phyloP scores from a whole-genome alignment of 2,797 vertebrate genomes.

The Ciconia nigra region DNA sequence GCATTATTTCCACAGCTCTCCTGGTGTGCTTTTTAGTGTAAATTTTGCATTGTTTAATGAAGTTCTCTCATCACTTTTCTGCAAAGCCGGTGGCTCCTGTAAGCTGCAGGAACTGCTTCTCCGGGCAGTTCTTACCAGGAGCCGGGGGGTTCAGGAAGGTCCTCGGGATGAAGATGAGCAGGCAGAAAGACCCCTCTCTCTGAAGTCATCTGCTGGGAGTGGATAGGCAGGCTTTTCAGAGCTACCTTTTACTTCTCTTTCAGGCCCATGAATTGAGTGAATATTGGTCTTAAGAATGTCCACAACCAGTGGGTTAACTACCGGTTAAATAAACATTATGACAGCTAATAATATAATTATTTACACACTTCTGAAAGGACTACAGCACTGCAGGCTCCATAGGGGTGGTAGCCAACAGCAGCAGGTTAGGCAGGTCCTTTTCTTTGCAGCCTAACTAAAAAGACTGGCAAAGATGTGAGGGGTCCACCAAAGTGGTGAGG shows the following conservation, averaged over 20 bases:
- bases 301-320: neutral
- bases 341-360: neutral
- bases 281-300: neutral
- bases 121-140: neutral
- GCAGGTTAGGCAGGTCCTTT: neutral
- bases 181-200: neutral
- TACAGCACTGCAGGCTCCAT: neutral
- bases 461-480: neutral
- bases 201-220: neutral
- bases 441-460: neutral
- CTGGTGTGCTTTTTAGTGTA: neutral
- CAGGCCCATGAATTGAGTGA: neutral
- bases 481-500: neutral
- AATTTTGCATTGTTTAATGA: neutral
- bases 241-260: conserved; percentile 14
- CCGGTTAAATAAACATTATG: neutral
- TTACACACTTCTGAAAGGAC: conserved; percentile 28
- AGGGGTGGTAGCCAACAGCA: neutral
- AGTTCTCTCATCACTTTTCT: neutral
- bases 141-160: neutral
- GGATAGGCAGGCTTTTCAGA: neutral
- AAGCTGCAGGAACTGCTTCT: neutral
- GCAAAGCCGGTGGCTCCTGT: neutral
- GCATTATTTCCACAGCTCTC: neutral
- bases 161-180: neutral